Evolutionary conservation across 2,113 vertebrate genomes (phyloP).

Genomic region (Acanthochromis polyacanthus): DNA sequence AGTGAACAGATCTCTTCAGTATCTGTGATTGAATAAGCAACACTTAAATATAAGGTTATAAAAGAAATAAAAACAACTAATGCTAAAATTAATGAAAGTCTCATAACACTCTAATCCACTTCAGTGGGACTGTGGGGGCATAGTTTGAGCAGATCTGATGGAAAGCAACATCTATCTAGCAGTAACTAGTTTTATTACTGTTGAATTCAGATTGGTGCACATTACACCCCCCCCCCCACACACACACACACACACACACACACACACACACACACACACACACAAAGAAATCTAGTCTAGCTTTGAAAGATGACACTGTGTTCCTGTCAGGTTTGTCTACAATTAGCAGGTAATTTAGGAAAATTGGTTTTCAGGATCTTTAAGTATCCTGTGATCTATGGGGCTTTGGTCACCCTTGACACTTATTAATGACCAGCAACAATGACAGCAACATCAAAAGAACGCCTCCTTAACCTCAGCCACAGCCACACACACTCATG

Average conservation of each 20-base stretch:
- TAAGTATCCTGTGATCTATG: slow-evolving; percentile 33
- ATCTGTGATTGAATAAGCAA: neutral
- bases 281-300: neutral
- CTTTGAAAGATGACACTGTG: neutral
- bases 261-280: neutral
- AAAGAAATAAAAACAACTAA: too few species aligned
- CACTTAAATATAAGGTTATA: neutral
- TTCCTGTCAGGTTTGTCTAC: neutral
- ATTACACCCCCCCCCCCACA: too few species aligned
- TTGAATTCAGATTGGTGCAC: too few species aligned
- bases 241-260: neutral
- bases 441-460: slow-evolving; percentile 25
- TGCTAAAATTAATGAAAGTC: too few species aligned
- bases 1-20: neutral
- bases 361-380: slow-evolving; percentile 23
- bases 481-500: neutral
- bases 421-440: slow-evolving; percentile 41
- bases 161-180: neutral
- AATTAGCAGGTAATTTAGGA: slow-evolving; percentile 14
- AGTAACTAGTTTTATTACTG: too few species aligned
- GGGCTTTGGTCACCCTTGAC: slow-evolving; percentile 4
- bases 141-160: neutral
- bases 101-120: neutral
- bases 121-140: neutral
- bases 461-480: neutral